phyloP scores from a whole-genome alignment of 2,888 invertebrate species.

The Acanthosepion lycidas region DNA sequence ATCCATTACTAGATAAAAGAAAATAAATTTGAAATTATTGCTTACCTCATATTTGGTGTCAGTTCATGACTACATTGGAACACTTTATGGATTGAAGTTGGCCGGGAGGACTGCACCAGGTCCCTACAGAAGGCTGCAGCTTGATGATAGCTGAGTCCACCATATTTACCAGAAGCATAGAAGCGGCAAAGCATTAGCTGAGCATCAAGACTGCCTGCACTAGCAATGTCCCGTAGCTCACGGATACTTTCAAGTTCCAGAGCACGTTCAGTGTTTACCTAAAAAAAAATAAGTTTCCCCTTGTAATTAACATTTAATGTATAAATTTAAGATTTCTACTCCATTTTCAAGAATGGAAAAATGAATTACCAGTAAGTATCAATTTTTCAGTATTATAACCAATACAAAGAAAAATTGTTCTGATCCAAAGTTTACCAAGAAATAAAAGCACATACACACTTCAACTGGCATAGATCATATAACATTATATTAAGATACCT shows the following conservation, averaged over 20 bases:
- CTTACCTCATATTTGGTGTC: constrained; percentile 71
- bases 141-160: constrained; percentile 63
- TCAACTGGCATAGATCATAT: too few species aligned
- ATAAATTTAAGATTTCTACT: background rate
- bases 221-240: constrained; percentile 67
- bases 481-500: too few species aligned
- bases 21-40: background rate
- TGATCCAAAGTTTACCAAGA: too few species aligned
- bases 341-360: background rate
- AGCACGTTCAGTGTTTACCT: constrained; percentile 57
- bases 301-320: too few species aligned
- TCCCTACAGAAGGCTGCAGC: constrained; percentile 65
- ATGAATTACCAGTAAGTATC: too few species aligned
- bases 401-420: too few species aligned
- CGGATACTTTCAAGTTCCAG: constrained; percentile 67
- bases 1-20: background rate
- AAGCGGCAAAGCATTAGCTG: constrained; percentile 65
- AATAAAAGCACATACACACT: too few species aligned
- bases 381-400: too few species aligned
- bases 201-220: constrained; percentile 62
- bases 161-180: constrained; percentile 66
- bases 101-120: constrained; percentile 67
- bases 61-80: constrained; percentile 65
- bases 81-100: constrained; percentile 64
- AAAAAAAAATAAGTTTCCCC: background rate